Evolutionary conservation across 37 sponge, comb jelly and placozoan species (phyloP).

Genomic region (Oopsacas minuta): DNA sequence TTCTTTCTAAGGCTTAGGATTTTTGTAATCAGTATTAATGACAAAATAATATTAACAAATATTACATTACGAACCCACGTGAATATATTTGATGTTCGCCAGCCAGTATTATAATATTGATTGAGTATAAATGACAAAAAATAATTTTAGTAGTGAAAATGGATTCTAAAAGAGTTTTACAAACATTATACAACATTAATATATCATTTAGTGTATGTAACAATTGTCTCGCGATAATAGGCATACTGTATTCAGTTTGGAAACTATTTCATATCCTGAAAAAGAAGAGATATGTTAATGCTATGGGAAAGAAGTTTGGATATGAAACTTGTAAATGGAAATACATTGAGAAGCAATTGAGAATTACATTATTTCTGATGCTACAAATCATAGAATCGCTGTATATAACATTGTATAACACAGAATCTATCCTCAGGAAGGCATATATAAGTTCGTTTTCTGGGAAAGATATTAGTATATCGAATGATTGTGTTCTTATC

Average conservation of each 20-base stretch:
- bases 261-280: background rate
- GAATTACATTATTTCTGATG: background rate
- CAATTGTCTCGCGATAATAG: background rate
- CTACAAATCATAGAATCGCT: background rate
- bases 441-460: background rate
- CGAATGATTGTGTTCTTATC: background rate
- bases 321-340: conserved; percentile 7
- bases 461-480: background rate
- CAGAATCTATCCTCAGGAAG: background rate
- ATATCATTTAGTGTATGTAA: background rate
- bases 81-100: too few relatives aligned
- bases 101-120: too few relatives aligned
- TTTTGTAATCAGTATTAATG: too few relatives aligned
- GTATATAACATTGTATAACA: background rate
- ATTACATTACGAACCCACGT: too few relatives aligned
- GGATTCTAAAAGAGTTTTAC: background rate
- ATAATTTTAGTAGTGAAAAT: background rate
- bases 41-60: too few relatives aligned
- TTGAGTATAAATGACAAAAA: background rate
- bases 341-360: conserved; percentile 12
- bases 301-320: background rate
- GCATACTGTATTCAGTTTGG: background rate
- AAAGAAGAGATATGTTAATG: background rate
- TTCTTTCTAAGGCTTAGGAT: too few relatives aligned
- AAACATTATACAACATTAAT: background rate